These are phyloP conservation scores for Zoroaster sp. DNA, from an alignment of 53 echinoderm and acorn worm species.

Conservation along the genomic window DNA sequence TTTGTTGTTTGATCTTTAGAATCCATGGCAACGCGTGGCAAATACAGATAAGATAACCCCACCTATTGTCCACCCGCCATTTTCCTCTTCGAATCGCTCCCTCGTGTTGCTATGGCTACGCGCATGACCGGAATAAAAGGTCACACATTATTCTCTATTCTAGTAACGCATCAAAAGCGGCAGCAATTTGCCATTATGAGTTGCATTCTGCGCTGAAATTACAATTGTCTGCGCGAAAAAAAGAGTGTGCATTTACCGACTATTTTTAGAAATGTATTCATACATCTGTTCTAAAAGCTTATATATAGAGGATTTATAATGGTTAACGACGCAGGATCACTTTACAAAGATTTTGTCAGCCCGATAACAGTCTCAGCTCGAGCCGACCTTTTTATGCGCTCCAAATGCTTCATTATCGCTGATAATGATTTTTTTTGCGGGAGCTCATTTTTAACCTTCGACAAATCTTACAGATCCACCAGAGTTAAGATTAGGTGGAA, in stretches of 20 bases:
- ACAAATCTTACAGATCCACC: no score
- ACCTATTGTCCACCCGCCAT: background rate
- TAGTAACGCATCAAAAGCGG: background rate
- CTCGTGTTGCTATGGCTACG: background rate
- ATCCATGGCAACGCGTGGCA: background rate
- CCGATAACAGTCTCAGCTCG: no score
- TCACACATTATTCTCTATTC: no score
- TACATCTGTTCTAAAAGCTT: background rate
- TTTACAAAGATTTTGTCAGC: no score
- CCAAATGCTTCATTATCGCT: no score
- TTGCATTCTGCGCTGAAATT: background rate
- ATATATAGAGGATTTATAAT: background rate
- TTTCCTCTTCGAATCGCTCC: background rate
- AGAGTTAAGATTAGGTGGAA: no score
- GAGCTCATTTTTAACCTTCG: no score
- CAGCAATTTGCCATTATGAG: background rate
- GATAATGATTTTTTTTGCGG: no score
- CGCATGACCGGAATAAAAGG: background rate
- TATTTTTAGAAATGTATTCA: conserved; percentile 40
- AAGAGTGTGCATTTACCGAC: background rate
- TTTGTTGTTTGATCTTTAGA: background rate
- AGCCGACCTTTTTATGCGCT: no score
- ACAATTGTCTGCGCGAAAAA: background rate
- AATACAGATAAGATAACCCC: background rate
- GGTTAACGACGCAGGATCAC: background rate